phyloP scores from a whole-genome alignment of 2,888 invertebrate genomes.

The Lasioglossum calceatum region DNA sequence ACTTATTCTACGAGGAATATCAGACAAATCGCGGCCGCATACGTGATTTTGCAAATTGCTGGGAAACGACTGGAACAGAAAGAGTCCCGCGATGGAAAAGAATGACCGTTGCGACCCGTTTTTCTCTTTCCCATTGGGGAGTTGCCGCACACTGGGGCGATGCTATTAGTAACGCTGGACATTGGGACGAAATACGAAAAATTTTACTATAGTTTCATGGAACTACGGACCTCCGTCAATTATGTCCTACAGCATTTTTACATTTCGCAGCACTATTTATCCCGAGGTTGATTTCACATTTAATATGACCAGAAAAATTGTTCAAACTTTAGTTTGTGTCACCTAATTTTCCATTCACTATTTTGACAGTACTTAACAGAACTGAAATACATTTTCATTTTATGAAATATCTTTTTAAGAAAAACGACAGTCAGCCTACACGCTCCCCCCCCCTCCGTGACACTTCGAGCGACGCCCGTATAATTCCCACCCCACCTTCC shows the following conservation, averaged over 20 bases:
- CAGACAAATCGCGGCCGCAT: not conserved
- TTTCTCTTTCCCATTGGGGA: not conserved
- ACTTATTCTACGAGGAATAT: conserved; percentile 3
- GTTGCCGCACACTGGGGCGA: not conserved
- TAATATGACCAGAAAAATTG: not conserved
- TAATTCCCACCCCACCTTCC: not conserved
- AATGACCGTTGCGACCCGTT: not conserved
- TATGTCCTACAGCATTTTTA: not conserved
- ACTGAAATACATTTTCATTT: too few relatives aligned
- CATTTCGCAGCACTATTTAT: not conserved
- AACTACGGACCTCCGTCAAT: not conserved
- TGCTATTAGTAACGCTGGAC: not conserved
- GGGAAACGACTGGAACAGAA: not conserved
- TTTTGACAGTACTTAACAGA: too few relatives aligned
- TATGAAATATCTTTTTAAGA: not conserved
- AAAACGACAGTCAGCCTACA: too few relatives aligned
- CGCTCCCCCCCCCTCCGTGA: too few relatives aligned
- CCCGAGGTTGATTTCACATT: not conserved
- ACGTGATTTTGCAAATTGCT: conserved; percentile 1
- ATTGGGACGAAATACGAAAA: not conserved
- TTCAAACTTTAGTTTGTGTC: not conserved
- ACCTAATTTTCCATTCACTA: too few relatives aligned
- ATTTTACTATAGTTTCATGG: not conserved
- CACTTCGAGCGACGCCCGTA: not conserved
- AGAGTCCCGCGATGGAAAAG: not conserved